Conservation (phyloP, 2,888 invertebrate genomes). For the Minunthozetes semirufus region DNA sequence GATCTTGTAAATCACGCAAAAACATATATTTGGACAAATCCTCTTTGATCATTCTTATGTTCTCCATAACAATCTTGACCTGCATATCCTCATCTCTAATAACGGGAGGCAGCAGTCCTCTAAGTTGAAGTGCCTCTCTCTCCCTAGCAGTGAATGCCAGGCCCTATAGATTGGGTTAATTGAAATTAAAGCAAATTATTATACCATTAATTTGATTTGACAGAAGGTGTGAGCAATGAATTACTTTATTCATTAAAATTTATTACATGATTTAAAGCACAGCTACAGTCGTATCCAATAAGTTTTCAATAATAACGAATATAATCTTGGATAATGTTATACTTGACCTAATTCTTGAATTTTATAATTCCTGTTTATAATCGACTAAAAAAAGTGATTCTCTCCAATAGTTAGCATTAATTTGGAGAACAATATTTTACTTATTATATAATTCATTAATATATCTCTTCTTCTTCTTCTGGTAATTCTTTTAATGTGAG, state of each 20-base stretch:
- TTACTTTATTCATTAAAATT: no score
- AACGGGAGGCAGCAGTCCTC: slow-evolving; percentile 84
- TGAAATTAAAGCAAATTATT: no score
- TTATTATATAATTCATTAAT: no score
- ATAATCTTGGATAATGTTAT: no score
- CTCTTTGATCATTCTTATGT: slow-evolving; percentile 74
- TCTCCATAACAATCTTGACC: slow-evolving; percentile 68
- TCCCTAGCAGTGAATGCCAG: slow-evolving; percentile 90
- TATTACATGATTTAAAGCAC: background rate
- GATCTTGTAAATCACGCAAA: slow-evolving; percentile 80
- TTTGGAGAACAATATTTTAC: background rate
- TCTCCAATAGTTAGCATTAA: no score
- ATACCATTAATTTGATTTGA: background rate
- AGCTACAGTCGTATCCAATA: background rate
- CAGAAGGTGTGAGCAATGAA: background rate
- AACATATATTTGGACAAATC: slow-evolving; percentile 94
- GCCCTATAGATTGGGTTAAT: slow-evolving; percentile 65
- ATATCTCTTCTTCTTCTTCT: no score
- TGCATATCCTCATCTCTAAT: slow-evolving; percentile 84
- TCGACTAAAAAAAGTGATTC: background rate
- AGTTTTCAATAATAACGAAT: no score
- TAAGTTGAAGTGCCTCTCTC: slow-evolving; percentile 86
- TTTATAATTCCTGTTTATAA: background rate
- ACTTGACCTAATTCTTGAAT: slow-evolving; percentile 5
- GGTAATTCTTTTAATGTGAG: background rate